Evolutionary conservation across 2,888 invertebrate genomes (phyloP).

Genomic region (Byasa hedistus): DNA sequence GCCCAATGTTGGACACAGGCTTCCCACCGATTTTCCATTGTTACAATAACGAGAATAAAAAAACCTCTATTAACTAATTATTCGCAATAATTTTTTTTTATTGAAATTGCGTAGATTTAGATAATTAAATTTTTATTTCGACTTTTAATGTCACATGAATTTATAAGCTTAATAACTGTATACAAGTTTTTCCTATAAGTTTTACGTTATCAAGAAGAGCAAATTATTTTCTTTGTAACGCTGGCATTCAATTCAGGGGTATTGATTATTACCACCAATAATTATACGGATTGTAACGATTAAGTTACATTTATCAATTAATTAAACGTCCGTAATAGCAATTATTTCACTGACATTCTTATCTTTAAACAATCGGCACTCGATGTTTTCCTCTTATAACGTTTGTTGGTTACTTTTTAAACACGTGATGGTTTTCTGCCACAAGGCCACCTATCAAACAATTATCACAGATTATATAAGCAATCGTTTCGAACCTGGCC

Average conservation of each 20-base stretch:
- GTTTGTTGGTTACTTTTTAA: background rate
- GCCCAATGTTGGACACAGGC: no score
- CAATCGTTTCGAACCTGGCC: background rate
- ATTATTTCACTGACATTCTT: conserved; percentile 6
- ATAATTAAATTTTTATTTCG: background rate
- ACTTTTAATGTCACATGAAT: background rate
- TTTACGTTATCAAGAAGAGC: background rate
- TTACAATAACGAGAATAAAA: no score
- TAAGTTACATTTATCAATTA: background rate
- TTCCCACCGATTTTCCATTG: no score
- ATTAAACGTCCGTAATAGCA: background rate
- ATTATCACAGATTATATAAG: conserved; percentile 14
- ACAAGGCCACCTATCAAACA: conserved; percentile 2
- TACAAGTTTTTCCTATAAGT: no score
- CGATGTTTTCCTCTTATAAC: conserved; percentile 2
- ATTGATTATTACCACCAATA: background rate
- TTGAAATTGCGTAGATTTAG: no score
- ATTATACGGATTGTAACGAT: background rate
- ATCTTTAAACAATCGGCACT: background rate
- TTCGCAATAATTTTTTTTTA: no score
- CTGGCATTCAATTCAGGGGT: no score
- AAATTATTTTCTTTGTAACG: background rate
- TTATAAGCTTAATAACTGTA: background rate
- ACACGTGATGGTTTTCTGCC: background rate
- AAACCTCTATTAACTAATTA: no score